Evolutionary conservation across 2,888 invertebrate genomes (phyloP).

Genomic region (Steinernema hermaphroditum): DNA sequence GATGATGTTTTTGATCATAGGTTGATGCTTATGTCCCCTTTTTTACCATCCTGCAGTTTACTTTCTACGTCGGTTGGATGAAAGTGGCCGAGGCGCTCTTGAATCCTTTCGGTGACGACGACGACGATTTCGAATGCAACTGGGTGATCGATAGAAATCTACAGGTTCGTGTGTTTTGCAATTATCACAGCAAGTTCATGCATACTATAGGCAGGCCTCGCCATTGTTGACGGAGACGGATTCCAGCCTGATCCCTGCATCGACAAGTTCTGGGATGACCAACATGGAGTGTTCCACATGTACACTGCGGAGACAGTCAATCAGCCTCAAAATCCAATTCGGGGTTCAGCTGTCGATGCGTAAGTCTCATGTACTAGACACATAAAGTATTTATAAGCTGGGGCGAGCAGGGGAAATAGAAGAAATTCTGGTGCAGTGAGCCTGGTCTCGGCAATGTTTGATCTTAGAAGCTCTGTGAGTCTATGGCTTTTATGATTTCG

Average conservation of each 20-base stretch:
- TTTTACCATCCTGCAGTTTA: constrained; percentile 35
- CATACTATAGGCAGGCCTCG: neutral
- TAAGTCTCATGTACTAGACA: neutral
- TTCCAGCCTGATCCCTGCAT: neutral
- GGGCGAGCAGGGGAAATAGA: too few species aligned
- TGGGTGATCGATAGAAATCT: constrained; percentile 54
- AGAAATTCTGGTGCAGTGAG: too few species aligned
- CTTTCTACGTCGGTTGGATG: constrained; percentile 37
- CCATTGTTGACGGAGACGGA: constrained; percentile 9
- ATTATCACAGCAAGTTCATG: too few species aligned
- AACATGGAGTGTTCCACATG: constrained; percentile 11
- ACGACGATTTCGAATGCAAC: constrained; percentile 56
- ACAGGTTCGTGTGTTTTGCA: constrained; percentile 23
- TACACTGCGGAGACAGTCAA: constrained; percentile 20
- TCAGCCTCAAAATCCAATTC: neutral
- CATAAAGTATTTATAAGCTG: neutral
- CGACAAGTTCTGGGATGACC: constrained; percentile 18
- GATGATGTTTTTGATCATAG: constrained; percentile 3
- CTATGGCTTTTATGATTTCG: too few species aligned
- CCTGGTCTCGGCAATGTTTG: too few species aligned
- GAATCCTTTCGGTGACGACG: constrained; percentile 58
- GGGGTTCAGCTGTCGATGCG: constrained; percentile 16
- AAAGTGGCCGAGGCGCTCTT: constrained; percentile 56
- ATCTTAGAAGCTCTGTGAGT: too few species aligned
- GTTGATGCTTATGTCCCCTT: constrained; percentile 35